Conservation (phyloP, 1,140 invertebrate species). For the Drusus annulatus region DNA sequence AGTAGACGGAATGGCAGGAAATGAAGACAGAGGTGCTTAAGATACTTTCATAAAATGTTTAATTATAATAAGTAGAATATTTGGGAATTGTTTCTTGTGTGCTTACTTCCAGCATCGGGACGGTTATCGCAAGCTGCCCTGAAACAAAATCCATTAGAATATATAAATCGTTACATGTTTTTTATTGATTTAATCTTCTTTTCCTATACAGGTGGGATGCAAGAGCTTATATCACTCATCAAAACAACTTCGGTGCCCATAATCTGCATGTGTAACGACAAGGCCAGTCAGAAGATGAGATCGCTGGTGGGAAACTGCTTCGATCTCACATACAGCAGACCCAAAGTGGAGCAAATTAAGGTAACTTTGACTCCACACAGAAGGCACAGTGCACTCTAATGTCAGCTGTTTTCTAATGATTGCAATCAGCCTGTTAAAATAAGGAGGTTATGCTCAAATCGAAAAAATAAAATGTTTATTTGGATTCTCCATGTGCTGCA, state of each 20-base stretch:
- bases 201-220: conserved; percentile 83
- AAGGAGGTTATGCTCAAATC: too few relatives aligned
- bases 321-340: conserved; percentile 89
- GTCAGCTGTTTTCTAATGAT: neutral
- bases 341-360: conserved; percentile 91
- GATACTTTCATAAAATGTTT: too few relatives aligned
- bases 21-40: conserved; percentile 93
- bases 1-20: conserved; percentile 99
- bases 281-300: conserved; percentile 94
- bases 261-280: conserved; percentile 99
- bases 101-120: too few relatives aligned
- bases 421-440: too few relatives aligned
- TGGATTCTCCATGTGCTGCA: too few relatives aligned
- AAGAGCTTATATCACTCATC: conserved; percentile 94
- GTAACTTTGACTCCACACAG: conserved; percentile 66
- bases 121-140: too few relatives aligned
- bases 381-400: too few relatives aligned
- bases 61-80: too few relatives aligned
- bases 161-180: too few relatives aligned
- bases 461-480: too few relatives aligned
- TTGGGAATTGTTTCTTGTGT: too few relatives aligned
- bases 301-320: conserved; percentile 95
- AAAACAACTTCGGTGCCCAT: conserved; percentile 93
- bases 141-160: too few relatives aligned
- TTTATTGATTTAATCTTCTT: neutral